These are phyloP conservation scores for Brachylomia viminalis DNA, from an alignment of 2,888 invertebrate genomes.

Conservation along the genomic window DNA sequence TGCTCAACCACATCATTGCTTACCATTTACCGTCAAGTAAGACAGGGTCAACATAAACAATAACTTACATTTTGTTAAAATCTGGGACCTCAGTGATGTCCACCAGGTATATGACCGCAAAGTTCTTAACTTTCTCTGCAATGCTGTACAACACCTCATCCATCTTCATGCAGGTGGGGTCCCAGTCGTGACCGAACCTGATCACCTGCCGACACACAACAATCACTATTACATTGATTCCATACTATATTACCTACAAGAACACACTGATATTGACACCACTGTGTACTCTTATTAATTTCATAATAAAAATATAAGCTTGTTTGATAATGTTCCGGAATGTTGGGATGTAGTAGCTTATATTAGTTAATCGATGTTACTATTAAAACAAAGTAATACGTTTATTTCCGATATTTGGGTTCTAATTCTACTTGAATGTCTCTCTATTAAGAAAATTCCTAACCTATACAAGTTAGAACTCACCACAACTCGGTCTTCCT, in stretches of 20 bases:
- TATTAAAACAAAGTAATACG: background rate
- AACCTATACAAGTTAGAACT: conserved; percentile 76
- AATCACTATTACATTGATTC: background rate
- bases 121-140: conserved; percentile 99
- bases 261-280: background rate
- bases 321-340: background rate
- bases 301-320: background rate
- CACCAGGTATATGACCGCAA: conserved; percentile 99
- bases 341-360: background rate
- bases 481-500: conserved; percentile 99
- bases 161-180: conserved; percentile 99
- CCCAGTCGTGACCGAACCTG: conserved; percentile 99
- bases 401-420: background rate
- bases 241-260: background rate
- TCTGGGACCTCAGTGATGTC: conserved; percentile 99
- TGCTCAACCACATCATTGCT: background rate
- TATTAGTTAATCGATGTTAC: background rate
- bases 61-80: conserved; percentile 98
- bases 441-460: conserved; percentile 29
- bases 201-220: conserved; percentile 92
- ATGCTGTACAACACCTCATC: conserved; percentile 99
- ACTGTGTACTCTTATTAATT: background rate
- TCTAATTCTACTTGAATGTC: background rate
- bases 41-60: background rate
- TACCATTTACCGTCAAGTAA: background rate